Percentiles rank a stretch among this genome's conserved stretches.
These are phyloP conservation scores for Cirrhinus molitorella DNA, from an alignment of 2,797 vertebrate species.

Conservation along the genomic window DNA sequence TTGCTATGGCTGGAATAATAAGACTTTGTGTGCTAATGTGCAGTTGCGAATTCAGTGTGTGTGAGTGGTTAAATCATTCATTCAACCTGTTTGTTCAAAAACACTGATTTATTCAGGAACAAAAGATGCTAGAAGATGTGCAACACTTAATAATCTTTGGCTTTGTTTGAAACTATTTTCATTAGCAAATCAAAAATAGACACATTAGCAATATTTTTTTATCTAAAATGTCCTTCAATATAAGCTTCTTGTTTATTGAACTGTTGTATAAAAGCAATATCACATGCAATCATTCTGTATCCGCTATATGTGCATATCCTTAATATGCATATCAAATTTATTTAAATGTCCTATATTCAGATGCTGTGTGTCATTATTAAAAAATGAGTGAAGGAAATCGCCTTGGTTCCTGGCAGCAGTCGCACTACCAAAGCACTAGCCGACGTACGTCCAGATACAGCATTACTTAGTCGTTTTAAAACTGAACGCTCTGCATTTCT, in stretches of 20 bases:
- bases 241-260: background rate
- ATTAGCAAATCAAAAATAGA: background rate
- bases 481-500: background rate
- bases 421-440: background rate
- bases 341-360: background rate
- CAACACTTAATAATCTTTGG: background rate
- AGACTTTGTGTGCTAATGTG: background rate
- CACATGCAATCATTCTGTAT: background rate
- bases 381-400: background rate
- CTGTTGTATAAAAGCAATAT: background rate
- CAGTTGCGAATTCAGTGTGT: background rate
- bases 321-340: background rate
- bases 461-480: conserved; percentile 26
- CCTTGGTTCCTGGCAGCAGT: background rate
- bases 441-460: background rate
- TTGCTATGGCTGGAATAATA: background rate
- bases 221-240: background rate
- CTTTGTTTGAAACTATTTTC: background rate
- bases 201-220: background rate
- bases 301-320: background rate
- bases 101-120: background rate
- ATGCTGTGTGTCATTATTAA: background rate
- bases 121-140: background rate
- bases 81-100: background rate
- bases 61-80: background rate